phyloP scores from a whole-genome alignment of 2,113 vertebrate genomes.

The Delphinapterus leucas region DNA sequence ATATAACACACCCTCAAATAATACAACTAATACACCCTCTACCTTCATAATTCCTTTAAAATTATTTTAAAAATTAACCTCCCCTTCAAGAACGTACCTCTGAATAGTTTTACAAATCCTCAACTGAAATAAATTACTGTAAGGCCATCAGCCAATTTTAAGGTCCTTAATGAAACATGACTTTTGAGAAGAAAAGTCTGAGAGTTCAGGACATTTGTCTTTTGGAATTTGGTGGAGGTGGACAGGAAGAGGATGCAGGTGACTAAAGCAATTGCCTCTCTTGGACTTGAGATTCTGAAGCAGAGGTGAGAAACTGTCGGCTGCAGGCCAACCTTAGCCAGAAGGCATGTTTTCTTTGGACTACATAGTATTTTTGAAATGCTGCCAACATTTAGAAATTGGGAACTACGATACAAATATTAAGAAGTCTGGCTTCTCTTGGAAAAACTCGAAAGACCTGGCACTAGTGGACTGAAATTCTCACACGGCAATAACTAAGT shows the following conservation, averaged over 20 bases:
- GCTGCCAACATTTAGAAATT: constrained; percentile 13
- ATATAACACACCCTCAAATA: neutral
- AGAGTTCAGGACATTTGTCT: neutral
- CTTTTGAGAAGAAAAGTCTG: neutral
- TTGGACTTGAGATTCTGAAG: neutral
- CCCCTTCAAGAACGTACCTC: neutral
- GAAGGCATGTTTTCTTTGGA: neutral
- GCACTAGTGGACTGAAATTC: neutral
- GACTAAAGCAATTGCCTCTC: neutral
- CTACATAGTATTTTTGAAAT: neutral
- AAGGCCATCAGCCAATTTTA: neutral
- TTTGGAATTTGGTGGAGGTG: neutral
- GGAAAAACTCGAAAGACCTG: neutral
- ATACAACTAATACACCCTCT: neutral
- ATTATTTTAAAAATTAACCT: neutral
- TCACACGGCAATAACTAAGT: neutral
- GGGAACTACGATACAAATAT: neutral
- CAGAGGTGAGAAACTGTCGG: neutral
- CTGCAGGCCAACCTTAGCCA: neutral
- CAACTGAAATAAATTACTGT: neutral
- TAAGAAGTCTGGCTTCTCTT: constrained; percentile 22
- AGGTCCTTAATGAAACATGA: neutral
- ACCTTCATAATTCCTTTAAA: neutral
- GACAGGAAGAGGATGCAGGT: neutral
- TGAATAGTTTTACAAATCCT: neutral